Evolutionary conservation across 2,113 vertebrate species (phyloP), one percentile per base, ranked within the genome.

Genomic region (Typhlomys cinereus): DNA sequence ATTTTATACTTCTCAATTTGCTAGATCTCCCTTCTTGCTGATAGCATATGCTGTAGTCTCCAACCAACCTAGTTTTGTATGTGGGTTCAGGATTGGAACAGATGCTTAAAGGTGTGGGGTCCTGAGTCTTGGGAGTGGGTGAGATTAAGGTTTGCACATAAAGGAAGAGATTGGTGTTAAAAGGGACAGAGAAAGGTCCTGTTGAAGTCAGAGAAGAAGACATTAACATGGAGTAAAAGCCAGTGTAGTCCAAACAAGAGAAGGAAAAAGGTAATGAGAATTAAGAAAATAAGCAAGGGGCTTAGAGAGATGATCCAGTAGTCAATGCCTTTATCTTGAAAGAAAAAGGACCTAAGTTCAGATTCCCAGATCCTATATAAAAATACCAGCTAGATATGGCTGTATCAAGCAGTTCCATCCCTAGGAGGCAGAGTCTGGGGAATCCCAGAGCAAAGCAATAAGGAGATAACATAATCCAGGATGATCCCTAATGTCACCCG

Each of bases 281-380:
- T 57, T 46, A 39, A 81, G 46, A 93, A 94, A 83, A 78, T 70
- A 75, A n/a, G n/a, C n/a, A n/a, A n/a, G n/a, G n/a, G n/a, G n/a
- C n/a, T n/a, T n/a, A n/a, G n/a, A n/a, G n/a, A n/a, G n/a, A n/a
- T n/a, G n/a, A n/a, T n/a, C n/a, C n/a, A n/a, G n/a, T n/a, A n/a
- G n/a, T n/a, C n/a, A n/a, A n/a, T n/a, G n/a, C n/a, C n/a, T n/a
- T n/a, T n/a, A n/a, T n/a, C n/a, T n/a, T n/a, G n/a, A n/a, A n/a
- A n/a, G n/a, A n/a, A n/a, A n/a, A n/a, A n/a, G n/a, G n/a, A n/a
- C n/a, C n/a, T n/a, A n/a, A n/a, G n/a, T n/a, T n/a, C n/a, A n/a
- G n/a, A n/a, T n/a, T n/a, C n/a, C n/a, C n/a, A n/a, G n/a, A n/a
- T n/a, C n/a, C n/a, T n/a, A n/a, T n/a, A n/a, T n/a, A n/a, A n/a